Evolutionary conservation across 2,888 invertebrate genomes (phyloP), one percentile per base, ranked within the genome.

Genomic region (Synanthedon tipuliformis): DNA sequence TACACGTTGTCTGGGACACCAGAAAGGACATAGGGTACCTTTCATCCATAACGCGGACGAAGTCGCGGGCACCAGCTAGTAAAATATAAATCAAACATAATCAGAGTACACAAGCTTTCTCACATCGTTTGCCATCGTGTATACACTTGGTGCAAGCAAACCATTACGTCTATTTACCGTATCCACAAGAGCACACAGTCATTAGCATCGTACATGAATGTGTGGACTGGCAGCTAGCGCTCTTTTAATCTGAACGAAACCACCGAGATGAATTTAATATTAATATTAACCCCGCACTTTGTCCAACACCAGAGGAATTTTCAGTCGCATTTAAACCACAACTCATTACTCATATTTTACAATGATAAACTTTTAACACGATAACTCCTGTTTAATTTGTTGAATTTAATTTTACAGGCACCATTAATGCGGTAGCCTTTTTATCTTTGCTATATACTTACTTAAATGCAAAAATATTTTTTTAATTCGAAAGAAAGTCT

Each of bases 191-290:
- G 34, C 34, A 45, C 34, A 45, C 45, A 13, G 45, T 34, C 45
- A 4, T 45, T 45, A 45, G 2, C 12, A 5, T 45, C 45, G n/a
- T 45, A 45, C 45, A 45, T 15, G 7, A 12, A 13, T n/a, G 15
- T 45, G 12, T 45, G 13, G 45, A 45, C 45, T 15, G 45, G 13
- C 45, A 45, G 45, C 45, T 15, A 45, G 45, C 45, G 57, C 65
- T 71, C 66, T 73, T 45, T 71, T 71, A 70, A 75, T 76, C 72
- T 66, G 57, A 59, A 58, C 57, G 64, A 63, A 63, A 66, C 64
- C 66, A 59, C 59, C 59, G 64, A 62, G 64, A 68, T 67, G 64
- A 69, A 69, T 70, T 70, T 74, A 69, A 73, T 72, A 72, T 69
- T 70, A 65, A 65, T 63, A 69, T 67, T 73, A 66, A 73, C 72